These are phyloP conservation scores for Apodemia mormo DNA, from an alignment of 2,888 invertebrate species.

Conservation along the genomic window DNA sequence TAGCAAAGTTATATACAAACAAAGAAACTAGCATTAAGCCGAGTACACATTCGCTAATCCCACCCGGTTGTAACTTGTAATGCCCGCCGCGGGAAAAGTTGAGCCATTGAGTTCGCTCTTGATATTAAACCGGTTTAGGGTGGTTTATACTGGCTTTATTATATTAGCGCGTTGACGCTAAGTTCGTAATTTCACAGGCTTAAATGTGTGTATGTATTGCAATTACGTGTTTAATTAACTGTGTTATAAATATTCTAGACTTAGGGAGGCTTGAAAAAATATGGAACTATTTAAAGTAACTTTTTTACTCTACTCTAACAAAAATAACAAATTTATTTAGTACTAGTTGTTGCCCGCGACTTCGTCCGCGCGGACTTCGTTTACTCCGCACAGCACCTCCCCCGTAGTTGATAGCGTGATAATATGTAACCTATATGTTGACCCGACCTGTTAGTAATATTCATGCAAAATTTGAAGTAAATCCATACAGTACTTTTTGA, in stretches of 20 bases:
- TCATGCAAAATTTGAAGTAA: no score
- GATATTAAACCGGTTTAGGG: slow-evolving; percentile 75
- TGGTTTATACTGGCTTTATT: slow-evolving; percentile 75
- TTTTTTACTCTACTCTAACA: no score
- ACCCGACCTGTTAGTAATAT: no score
- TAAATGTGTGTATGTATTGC: slow-evolving; percentile 51
- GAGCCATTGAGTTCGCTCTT: slow-evolving; percentile 58
- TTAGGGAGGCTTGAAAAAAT: background rate
- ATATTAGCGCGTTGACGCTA: slow-evolving; percentile 70
- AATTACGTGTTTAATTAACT: slow-evolving; percentile 40
- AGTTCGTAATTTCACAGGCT: slow-evolving; percentile 58
- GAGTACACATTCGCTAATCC: slow-evolving; percentile 57
- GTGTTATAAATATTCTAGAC: slow-evolving; percentile 32
- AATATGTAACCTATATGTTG: no score
- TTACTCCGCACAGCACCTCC: no score
- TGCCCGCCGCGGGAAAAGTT: slow-evolving; percentile 66
- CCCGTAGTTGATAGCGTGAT: no score
- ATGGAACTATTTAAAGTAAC: no score
- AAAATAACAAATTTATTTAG: no score
- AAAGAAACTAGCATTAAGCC: slow-evolving; percentile 64
- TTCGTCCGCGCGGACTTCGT: no score
- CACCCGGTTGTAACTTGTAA: slow-evolving; percentile 53
- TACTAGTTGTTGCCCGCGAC: no score
- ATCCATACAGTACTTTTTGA: no score
- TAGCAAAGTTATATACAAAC: slow-evolving; percentile 42